These are phyloP conservation scores for Drosophila austrosaltans DNA, from an alignment of 2,888 invertebrate species.

Conservation along the genomic window DNA sequence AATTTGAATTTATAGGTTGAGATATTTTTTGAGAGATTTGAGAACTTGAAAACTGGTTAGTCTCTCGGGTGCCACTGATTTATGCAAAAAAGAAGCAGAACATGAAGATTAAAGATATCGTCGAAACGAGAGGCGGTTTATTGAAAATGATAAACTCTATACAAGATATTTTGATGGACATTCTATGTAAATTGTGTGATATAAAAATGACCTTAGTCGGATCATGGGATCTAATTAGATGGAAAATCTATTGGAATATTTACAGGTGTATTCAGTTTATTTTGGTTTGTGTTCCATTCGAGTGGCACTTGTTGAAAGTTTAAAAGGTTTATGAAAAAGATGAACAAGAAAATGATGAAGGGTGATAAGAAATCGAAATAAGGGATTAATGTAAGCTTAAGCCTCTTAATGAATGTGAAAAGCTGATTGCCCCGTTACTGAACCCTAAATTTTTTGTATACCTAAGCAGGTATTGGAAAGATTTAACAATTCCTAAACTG, in stretches of 20 bases:
- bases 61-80: conserved; percentile 56
- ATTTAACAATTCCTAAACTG: too few relatives aligned
- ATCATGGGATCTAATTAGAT: conserved; percentile 7
- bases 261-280: conserved; percentile 36
- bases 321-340: neutral
- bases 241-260: neutral
- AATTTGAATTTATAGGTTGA: conserved; percentile 76
- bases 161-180: conserved; percentile 51
- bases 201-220: conserved; percentile 2
- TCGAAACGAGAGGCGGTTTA: conserved; percentile 40
- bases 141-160: conserved; percentile 61
- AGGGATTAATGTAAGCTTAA: conserved; percentile 2
- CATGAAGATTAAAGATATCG: conserved; percentile 46
- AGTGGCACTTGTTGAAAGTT: conserved; percentile 50
- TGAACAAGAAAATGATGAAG: neutral
- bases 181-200: conserved; percentile 62
- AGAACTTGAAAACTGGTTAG: conserved; percentile 17
- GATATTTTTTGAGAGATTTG: conserved; percentile 56
- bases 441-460: neutral
- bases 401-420: neutral
- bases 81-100: conserved; percentile 50
- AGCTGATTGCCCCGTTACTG: neutral
- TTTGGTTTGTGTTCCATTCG: conserved; percentile 3
- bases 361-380: conserved; percentile 3
- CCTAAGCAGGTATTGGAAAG: too few relatives aligned